Evolutionary conservation across 30 jellyfish, hydroid and myxozoan genomes (phyloP).

Genomic region (Aurelia sp.): DNA sequence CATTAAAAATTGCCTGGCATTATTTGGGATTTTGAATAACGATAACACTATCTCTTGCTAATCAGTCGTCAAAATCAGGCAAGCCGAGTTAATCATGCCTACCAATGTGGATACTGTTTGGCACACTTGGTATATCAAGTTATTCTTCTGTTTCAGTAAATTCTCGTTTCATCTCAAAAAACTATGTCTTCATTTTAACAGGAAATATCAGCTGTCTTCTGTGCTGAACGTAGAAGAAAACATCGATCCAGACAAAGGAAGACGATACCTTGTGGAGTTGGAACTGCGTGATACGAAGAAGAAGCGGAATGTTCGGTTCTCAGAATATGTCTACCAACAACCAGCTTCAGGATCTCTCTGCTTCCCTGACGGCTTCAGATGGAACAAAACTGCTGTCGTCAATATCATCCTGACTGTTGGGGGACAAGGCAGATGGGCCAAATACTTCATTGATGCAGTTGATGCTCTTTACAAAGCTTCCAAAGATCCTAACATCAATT

Average conservation of each 20-base stretch:
- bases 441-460: constrained; percentile 74
- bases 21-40: no score
- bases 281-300: constrained; percentile 41
- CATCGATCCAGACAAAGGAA: constrained; percentile 70
- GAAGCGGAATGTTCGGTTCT: constrained; percentile 60
- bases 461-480: constrained; percentile 77
- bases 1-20: no score
- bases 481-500: constrained; percentile 70
- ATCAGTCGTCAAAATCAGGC: no score
- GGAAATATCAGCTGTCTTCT: constrained; percentile 66
- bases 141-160: no score
- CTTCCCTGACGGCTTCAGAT: constrained; percentile 82
- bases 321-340: constrained; percentile 79
- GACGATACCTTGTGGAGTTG: constrained; percentile 85
- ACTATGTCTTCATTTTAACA: constrained; percentile 2
- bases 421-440: constrained; percentile 96
- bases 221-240: constrained; percentile 83
- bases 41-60: no score
- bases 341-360: constrained; percentile 45
- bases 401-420: constrained; percentile 89
- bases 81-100: no score
- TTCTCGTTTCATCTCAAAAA: not conserved
- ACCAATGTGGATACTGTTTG: no score
- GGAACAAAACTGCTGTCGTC: constrained; percentile 90
- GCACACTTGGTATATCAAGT: no score